Evolutionary conservation across 2,888 invertebrate species (phyloP).

Genomic region (Lypha dubia): DNA sequence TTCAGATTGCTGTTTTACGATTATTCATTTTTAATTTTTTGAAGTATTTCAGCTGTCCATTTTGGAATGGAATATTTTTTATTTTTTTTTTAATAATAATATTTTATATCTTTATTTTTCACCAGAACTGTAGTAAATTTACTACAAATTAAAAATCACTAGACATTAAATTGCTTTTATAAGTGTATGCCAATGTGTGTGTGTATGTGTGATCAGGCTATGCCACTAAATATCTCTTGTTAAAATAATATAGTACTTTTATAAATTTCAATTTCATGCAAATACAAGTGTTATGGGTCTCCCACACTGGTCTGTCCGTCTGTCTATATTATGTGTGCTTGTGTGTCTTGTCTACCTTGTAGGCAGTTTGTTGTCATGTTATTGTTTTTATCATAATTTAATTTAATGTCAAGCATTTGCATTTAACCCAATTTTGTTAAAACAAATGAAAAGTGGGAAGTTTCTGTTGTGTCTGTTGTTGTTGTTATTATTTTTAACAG

Average conservation of each 20-base stretch:
- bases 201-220: neutral
- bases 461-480: no score
- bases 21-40: no score
- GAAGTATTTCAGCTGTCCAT: no score
- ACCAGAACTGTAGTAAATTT: no score
- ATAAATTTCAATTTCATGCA: no score
- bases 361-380: constrained; percentile 49
- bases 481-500: neutral
- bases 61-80: no score
- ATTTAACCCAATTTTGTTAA: constrained; percentile 74
- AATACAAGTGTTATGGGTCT: neutral
- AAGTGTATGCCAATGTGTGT: no score
- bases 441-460: neutral
- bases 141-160: no score
- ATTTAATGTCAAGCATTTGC: constrained; percentile 74
- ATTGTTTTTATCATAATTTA: constrained; percentile 73
- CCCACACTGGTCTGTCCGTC: neutral
- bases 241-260: no score
- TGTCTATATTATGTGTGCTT: neutral
- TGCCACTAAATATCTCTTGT: constrained; percentile 55
- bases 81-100: no score
- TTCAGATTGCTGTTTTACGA: no score
- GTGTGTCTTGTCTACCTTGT: neutral
- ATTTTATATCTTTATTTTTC: no score
- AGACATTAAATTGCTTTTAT: neutral